These are phyloP conservation scores for Sylvilagus bachmani DNA, from an alignment of 2,113 vertebrate species.

Conservation along the genomic window DNA sequence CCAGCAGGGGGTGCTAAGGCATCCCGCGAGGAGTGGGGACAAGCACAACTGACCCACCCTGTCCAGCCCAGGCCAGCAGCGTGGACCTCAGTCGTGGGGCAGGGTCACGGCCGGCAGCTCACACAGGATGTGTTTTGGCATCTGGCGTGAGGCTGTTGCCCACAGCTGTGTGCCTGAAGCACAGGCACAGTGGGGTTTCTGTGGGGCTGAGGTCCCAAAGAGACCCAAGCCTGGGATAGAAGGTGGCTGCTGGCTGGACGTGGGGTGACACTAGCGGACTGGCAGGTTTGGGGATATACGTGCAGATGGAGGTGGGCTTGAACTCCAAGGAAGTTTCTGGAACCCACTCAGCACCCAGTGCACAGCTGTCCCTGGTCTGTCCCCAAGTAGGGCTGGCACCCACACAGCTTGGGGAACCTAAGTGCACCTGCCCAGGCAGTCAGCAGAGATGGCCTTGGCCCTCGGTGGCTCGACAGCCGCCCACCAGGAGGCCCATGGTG, in stretches of 20 bases:
- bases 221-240: neutral
- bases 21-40: neutral
- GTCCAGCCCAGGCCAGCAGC: neutral
- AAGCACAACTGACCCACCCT: too few species aligned
- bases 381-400: neutral
- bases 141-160: neutral
- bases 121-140: neutral
- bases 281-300: neutral
- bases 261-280: neutral
- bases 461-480: neutral
- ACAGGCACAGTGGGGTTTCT: neutral
- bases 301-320: neutral
- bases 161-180: rapidly evolving
- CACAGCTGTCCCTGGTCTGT: neutral
- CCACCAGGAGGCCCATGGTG: neutral
- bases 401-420: too few species aligned
- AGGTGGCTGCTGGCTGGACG: neutral
- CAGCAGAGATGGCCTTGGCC: neutral
- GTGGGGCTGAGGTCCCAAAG: neutral
- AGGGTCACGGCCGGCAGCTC: neutral
- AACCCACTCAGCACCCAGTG: neutral
- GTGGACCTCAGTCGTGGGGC: neutral
- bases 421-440: too few species aligned
- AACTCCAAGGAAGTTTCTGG: neutral
- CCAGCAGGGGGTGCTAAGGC: neutral